These are phyloP conservation scores for Cheilosia variabilis DNA, from an alignment of 2,888 invertebrate species.

Conservation along the genomic window DNA sequence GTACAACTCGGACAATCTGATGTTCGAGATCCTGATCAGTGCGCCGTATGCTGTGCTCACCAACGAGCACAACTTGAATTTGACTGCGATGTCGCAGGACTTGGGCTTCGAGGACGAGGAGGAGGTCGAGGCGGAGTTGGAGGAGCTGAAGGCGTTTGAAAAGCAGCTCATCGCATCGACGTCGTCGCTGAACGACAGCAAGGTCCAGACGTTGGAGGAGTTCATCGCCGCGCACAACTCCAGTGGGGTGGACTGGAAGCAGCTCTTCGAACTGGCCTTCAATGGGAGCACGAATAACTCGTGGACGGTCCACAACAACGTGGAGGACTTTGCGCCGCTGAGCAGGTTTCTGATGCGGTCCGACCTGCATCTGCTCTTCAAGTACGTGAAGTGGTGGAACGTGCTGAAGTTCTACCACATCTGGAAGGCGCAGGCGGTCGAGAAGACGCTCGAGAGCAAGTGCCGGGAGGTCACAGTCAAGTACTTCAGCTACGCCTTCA, in stretches of 20 bases:
- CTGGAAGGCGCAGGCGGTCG: constrained; percentile 77
- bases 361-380: constrained; percentile 66
- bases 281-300: constrained; percentile 78
- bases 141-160: constrained; percentile 77
- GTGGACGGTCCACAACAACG: constrained; percentile 78
- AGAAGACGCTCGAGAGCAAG: constrained; percentile 75
- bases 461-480: constrained; percentile 79
- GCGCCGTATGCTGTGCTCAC: constrained; percentile 74
- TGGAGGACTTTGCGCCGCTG: constrained; percentile 77
- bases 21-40: constrained; percentile 77
- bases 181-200: constrained; percentile 75
- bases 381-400: constrained; percentile 79
- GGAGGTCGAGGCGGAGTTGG: constrained; percentile 69
- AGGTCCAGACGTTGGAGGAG: constrained; percentile 75
- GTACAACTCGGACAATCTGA: constrained; percentile 77
- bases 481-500: constrained; percentile 79
- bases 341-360: constrained; percentile 77
- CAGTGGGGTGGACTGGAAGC: constrained; percentile 81
- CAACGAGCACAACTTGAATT: constrained; percentile 60
- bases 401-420: constrained; percentile 79
- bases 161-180: constrained; percentile 77
- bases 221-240: constrained; percentile 78
- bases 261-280: constrained; percentile 79
- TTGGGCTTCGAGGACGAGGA: constrained; percentile 76
- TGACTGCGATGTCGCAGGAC: constrained; percentile 78